Conservation (phyloP, 1,140 invertebrate species). For the Colletes latitarsis region DNA sequence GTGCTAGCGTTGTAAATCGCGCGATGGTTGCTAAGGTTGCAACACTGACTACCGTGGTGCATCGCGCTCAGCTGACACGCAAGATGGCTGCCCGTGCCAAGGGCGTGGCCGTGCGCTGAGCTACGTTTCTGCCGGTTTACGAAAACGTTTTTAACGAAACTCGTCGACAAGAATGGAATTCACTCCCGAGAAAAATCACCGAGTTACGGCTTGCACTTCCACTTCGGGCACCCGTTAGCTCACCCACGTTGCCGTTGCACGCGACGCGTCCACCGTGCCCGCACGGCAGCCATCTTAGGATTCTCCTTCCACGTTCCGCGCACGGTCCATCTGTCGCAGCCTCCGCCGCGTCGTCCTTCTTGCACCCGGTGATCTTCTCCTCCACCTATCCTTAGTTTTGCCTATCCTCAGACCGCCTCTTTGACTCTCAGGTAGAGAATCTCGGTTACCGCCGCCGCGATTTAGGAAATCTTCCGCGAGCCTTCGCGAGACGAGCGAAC, state of each 20-base stretch:
- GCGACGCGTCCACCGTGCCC: slow-evolving; percentile 67
- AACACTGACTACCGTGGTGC: slow-evolving; percentile 72
- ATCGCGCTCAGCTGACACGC: slow-evolving; percentile 64
- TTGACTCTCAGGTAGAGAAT: slow-evolving; percentile 38
- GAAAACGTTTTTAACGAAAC: slow-evolving; percentile 50
- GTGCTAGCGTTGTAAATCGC: slow-evolving; percentile 25
- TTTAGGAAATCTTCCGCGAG: slow-evolving; percentile 48
- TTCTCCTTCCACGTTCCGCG: slow-evolving; percentile 66
- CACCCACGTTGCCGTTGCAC: slow-evolving; percentile 50
- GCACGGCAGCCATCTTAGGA: slow-evolving; percentile 77
- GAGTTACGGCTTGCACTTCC: slow-evolving; percentile 53
- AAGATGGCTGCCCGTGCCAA: slow-evolving; percentile 77
- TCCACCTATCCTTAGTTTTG: slow-evolving; percentile 8
- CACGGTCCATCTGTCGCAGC: slow-evolving; percentile 69
- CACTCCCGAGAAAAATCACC: slow-evolving; percentile 59
- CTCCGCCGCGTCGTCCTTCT: slow-evolving; percentile 41
- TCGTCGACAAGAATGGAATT: slow-evolving; percentile 41
- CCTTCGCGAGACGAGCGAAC: slow-evolving; percentile 1
- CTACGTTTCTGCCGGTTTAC: slow-evolving; percentile 35
- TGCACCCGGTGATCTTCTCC: background rate
- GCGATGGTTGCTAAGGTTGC: slow-evolving; percentile 64
- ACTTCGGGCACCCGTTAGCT: slow-evolving; percentile 51
- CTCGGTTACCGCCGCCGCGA: slow-evolving; percentile 22
- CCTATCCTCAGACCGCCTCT: slow-evolving; percentile 42
- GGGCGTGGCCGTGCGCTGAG: slow-evolving; percentile 76